A percentile compares a stretch with the other conserved stretches of the same genome.
Conservation (phyloP, 2,888 invertebrate species). For the Diarsia dahlii region DNA sequence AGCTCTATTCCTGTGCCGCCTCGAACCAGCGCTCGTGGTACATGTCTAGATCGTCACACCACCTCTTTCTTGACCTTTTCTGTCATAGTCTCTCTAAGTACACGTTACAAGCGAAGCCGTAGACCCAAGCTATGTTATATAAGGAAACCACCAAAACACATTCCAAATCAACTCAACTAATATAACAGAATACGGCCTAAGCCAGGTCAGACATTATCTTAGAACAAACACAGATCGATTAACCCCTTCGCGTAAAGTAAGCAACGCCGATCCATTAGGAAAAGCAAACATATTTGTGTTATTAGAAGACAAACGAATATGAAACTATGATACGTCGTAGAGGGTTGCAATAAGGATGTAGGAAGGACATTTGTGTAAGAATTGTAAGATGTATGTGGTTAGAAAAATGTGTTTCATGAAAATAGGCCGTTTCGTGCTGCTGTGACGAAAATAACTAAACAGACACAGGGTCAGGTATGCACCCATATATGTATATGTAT, state of each 20-base stretch:
- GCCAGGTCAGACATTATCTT: conserved; percentile 57
- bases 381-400: neutral
- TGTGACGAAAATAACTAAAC: conserved; percentile 1
- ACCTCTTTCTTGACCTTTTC: too few species aligned
- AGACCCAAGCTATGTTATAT: conserved; percentile 1
- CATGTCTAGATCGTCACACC: too few species aligned
- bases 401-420: neutral
- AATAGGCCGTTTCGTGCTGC: too few species aligned
- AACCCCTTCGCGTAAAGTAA: conserved; percentile 70
- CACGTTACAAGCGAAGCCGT: neutral
- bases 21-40: too few species aligned
- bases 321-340: conserved; percentile 58
- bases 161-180: conserved; percentile 38
- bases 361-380: neutral
- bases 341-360: conserved; percentile 25
- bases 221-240: conserved; percentile 78
- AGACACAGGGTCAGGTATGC: neutral
- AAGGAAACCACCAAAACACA: conserved; percentile 26
- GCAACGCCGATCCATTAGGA: conserved; percentile 74
- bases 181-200: conserved; percentile 43
- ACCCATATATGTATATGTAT: too few species aligned
- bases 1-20: too few species aligned
- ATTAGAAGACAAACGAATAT: conserved; percentile 59
- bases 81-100: neutral
- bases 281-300: conserved; percentile 72